Evolutionary conservation across 2,797 vertebrate species (phyloP), one percentile per base, ranked within the genome.

Genomic region (Microcaecilia unicolor): DNA sequence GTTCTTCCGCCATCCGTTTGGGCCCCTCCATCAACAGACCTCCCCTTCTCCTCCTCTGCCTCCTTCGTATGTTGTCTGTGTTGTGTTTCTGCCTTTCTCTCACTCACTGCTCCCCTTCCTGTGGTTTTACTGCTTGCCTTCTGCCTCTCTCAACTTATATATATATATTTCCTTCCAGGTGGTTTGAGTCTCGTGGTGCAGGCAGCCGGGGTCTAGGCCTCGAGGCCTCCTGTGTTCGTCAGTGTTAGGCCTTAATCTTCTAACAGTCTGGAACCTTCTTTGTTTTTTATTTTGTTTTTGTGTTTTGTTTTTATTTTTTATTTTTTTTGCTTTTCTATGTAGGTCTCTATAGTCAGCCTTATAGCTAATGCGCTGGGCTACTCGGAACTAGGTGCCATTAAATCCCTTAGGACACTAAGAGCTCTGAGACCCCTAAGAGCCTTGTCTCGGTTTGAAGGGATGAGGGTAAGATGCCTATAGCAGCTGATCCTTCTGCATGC

Each of bases 331-430:
- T 81, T 85, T 89, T 92, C 84, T 85, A 86, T 94, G 82, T 97
- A 98, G 93, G 95, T 99, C 76, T 99, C 95, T 88, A 96, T 99
- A 96, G 88, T 99, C 89, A 98, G 88, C 92, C 92, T 99, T 87
- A 79, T 98, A 95, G 95, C 95, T 93, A 98, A 98, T 93, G 93
- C 95, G 70, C 83, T 99, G 92, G 96, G 93, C 89, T 99, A 84
- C 93, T 98, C 96, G 86, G 96, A 99, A 92, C 91, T 99, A 93
- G 96, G 96, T 87, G 93, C 96, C 81, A 98, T 99, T 90, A 99
- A 99, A 78, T 99, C 96, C 85, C 92, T 99, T 92, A 98, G 93
- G 90, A 99, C 96, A 83, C 88, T 99, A 84, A 97, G 96, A 90
- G 96, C 96, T 83, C 93, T 99, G 92, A 93, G 96, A 84, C 96